These are phyloP conservation scores for Cotesia chilonis DNA, from an alignment of 1,140 invertebrate species.

Conservation along the genomic window DNA sequence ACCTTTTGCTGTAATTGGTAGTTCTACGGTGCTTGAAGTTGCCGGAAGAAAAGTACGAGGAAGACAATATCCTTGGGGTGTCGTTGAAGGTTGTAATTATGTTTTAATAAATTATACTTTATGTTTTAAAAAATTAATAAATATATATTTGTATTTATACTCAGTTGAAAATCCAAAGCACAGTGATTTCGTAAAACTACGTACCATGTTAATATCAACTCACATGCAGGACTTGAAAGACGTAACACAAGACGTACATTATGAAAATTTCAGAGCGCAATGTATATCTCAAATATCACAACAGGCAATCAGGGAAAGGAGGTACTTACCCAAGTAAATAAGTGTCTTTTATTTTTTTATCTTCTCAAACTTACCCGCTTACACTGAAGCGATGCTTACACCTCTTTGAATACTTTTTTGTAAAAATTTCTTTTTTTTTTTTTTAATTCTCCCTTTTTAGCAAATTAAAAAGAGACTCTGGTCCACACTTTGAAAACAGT, in stretches of 20 bases:
- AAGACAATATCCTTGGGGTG: slow-evolving; percentile 97
- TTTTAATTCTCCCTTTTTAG: slow-evolving; percentile 60
- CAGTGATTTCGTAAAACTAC: slow-evolving; percentile 95
- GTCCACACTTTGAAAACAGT: slow-evolving; percentile 75
- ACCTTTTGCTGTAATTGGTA: slow-evolving; percentile 97
- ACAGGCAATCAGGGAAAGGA: slow-evolving; percentile 81
- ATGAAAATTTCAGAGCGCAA: slow-evolving; percentile 94
- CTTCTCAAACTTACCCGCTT: not conserved
- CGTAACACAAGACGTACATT: slow-evolving; percentile 93
- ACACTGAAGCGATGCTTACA: no score
- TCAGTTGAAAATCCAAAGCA: slow-evolving; percentile 96
- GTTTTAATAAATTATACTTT: not conserved
- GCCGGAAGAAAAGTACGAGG: slow-evolving; percentile 89
- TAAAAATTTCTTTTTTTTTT: no score
- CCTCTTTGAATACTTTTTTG: no score
- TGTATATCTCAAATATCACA: slow-evolving; percentile 90
- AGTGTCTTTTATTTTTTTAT: slow-evolving; percentile 37
- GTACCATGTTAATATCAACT: slow-evolving; percentile 95
- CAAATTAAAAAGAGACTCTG: slow-evolving; percentile 87
- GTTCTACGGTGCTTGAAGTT: slow-evolving; percentile 92
- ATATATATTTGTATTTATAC: slow-evolving; percentile 39
- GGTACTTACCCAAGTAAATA: slow-evolving; percentile 68
- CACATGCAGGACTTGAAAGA: slow-evolving; percentile 97
- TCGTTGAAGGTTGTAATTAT: slow-evolving; percentile 82
- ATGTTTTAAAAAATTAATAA: slow-evolving; percentile 21